These are phyloP conservation scores for Antedon mediterranea DNA, from an alignment of 53 echinoderm and acorn worm genomes.

Conservation along the genomic window DNA sequence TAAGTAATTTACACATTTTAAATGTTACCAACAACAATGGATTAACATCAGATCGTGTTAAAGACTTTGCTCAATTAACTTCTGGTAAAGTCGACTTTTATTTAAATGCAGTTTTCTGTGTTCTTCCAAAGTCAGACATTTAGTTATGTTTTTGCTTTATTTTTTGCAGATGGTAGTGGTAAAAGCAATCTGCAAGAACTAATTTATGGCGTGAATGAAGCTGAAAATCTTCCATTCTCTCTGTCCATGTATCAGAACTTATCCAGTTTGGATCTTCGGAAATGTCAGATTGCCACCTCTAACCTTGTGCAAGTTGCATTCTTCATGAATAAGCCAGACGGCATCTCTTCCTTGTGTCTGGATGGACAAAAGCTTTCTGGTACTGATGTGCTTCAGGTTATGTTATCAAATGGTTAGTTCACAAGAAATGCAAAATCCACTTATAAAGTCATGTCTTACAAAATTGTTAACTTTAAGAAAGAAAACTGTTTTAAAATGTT, in stretches of 20 bases:
- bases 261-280: constrained; percentile 21
- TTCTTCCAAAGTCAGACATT: too few species aligned
- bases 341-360: constrained; percentile 27
- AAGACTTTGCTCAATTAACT: not conserved
- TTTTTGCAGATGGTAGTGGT: not conserved
- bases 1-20: constrained; percentile 24
- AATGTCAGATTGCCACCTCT: constrained; percentile 21
- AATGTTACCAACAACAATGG: constrained; percentile 37
- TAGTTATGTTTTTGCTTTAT: too few species aligned
- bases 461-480: too few species aligned
- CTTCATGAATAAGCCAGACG: constrained; percentile 14
- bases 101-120: not conserved
- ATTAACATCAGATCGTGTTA: constrained; percentile 10
- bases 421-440: too few species aligned
- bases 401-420: not conserved
- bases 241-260: constrained; percentile 6
- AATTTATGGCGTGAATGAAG: constrained; percentile 8
- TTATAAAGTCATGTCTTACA: too few species aligned
- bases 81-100: constrained; percentile 9
- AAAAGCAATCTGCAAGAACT: not conserved
- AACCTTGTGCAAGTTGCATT: constrained; percentile 14
- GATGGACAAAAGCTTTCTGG: constrained; percentile 42
- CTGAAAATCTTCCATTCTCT: constrained; percentile 12
- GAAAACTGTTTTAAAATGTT: too few species aligned
- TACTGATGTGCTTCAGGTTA: constrained; percentile 29